Percentiles rank a stretch among this genome's conserved stretches.
These are phyloP conservation scores for Regulus satrapa DNA, from an alignment of 2,113 vertebrate species.

Conservation along the genomic window DNA sequence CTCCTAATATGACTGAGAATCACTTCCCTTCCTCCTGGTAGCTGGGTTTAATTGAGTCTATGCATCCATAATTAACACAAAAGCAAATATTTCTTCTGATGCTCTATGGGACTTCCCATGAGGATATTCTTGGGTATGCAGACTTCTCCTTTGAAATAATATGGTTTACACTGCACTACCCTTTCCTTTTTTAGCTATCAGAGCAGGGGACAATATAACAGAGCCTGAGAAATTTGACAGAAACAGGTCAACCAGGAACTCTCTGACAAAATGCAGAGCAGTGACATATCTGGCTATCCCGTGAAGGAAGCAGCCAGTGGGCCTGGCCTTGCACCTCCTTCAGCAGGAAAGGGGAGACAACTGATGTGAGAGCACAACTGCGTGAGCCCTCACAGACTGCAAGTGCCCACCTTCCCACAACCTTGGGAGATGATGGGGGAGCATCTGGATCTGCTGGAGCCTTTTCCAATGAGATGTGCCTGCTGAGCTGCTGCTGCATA, in stretches of 20 bases:
- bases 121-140: not conserved
- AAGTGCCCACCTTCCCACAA: not conserved
- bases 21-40: not conserved
- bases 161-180: fast-evolving
- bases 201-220: not conserved
- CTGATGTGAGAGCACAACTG: fast-evolving
- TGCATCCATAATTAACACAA: not conserved
- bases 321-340: not conserved
- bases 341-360: not conserved
- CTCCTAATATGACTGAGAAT: not conserved
- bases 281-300: fast-evolving
- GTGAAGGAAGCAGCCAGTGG: fast-evolving
- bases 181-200: not conserved
- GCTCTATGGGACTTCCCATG: not conserved
- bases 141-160: not conserved
- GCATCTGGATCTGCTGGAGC: not conserved
- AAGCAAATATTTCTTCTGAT: not conserved
- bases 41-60: not conserved
- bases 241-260: not conserved
- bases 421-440: not conserved
- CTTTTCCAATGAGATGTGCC: not conserved
- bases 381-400: not conserved
- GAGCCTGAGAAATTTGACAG: not conserved
- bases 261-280: not conserved
- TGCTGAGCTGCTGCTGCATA: not conserved